Base-by-base conservation (phyloP, 2,888 invertebrate species). In the Mimachlamys varia region DNA sequence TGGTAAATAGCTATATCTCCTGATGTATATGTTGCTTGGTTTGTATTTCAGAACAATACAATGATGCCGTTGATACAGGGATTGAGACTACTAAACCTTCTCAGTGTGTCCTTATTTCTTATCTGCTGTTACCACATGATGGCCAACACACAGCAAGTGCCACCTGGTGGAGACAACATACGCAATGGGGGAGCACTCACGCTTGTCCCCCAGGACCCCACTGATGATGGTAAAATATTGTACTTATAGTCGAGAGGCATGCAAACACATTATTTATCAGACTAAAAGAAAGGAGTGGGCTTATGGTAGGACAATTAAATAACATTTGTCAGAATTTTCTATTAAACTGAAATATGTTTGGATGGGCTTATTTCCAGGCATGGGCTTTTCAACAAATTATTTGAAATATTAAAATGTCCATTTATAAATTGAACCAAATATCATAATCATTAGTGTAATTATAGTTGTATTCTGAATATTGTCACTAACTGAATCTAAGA, bases 101-200 rank as follows among this genome's bases (percentile, higher is more conserved):
- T 92, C 4, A 94, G 93, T 44, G 88, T 94, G 88, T 19, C 92
- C 0, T 87, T 93, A 33, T 92, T 94, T 89, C 89, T 94, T n/a
- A 88, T 93, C 17, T 91, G 93, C 62, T 94, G 93, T 89, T 90
- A 94, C 44, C 93, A 94, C 89, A 92, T 94, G 50, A 88, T 90
- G 91, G 93, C 91, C 17, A 93, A 91, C 55, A 93, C 94, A 90
- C 93, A 93, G 88, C 88, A 91, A 44, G 89, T 89, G 22, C 37
- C 91, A n/a, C 90, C 91, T 10, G 53, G 17, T 58, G 58, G 55
- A 22, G 76, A 90, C 15, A 44, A 88, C 17, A 38, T 50, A 1
- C 27, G 76, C 12, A 58, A 89, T 88, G 88, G 76, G 87, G 93
- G 93, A 17, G 94, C 94, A 10, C 91, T 95, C 12, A 93, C 94